These are phyloP conservation scores for Batillaria attramentaria DNA, from an alignment of 1,140 invertebrate genomes.

Conservation along the genomic window DNA sequence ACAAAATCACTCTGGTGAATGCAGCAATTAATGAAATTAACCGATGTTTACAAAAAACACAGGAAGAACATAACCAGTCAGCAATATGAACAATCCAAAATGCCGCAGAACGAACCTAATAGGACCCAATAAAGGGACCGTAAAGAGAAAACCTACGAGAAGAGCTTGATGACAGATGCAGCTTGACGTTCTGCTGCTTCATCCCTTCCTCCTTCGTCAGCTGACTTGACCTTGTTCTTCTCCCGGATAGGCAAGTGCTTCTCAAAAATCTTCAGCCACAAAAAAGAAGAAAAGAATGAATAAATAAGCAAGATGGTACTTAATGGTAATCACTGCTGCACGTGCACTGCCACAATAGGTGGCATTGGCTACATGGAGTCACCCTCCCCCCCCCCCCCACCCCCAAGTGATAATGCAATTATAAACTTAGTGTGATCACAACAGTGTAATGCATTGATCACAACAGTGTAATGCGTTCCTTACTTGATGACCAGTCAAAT, in stretches of 20 bases:
- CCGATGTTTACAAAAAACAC: background rate
- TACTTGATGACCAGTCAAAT: too few species aligned
- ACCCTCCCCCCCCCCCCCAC: too few species aligned
- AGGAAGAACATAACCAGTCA: too few species aligned
- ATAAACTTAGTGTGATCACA: too few species aligned
- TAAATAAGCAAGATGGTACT: background rate
- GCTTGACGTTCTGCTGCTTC: slow-evolving; percentile 50
- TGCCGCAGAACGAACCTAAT: background rate
- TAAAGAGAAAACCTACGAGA: slow-evolving; percentile 52
- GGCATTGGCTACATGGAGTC: too few species aligned
- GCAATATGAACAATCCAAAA: too few species aligned
- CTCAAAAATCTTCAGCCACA: slow-evolving; percentile 67
- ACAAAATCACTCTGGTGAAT: background rate
- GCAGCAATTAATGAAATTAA: background rate
- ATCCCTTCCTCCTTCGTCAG: slow-evolving; percentile 53
- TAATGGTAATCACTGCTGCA: too few species aligned
- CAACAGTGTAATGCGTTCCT: too few species aligned
- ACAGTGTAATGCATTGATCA: too few species aligned
- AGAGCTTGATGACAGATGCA: slow-evolving; percentile 56
- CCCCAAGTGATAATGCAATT: too few species aligned
- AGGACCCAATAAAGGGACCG: background rate
- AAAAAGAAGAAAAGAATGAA: background rate
- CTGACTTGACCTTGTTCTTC: slow-evolving; percentile 50
- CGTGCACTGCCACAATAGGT: too few species aligned
- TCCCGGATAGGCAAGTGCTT: slow-evolving; percentile 54